Conservation (phyloP, 2,797 vertebrate genomes). For the Sternarchorhynchus goeldii region DNA sequence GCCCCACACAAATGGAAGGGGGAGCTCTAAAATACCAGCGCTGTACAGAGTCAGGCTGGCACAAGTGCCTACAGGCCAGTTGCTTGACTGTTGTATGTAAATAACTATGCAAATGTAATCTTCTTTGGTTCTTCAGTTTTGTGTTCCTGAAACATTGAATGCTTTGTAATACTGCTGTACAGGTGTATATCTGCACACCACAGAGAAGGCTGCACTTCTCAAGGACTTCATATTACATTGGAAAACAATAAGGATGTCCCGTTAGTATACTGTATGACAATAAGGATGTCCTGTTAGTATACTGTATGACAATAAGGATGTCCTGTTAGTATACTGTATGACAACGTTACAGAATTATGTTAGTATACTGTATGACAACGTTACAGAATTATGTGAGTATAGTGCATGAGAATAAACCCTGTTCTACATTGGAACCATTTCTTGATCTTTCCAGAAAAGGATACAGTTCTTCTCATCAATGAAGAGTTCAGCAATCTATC, state of each 20-base stretch:
- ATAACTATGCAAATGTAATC: neutral
- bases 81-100: neutral
- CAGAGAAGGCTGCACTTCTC: neutral
- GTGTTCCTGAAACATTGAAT: neutral
- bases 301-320: too few relatives aligned
- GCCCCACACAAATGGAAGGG: neutral
- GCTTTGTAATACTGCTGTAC: neutral
- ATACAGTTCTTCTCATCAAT: slow-evolving; percentile 83
- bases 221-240: too few relatives aligned
- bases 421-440: neutral
- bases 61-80: neutral
- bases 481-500: slow-evolving; percentile 82
- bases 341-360: too few relatives aligned
- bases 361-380: too few relatives aligned
- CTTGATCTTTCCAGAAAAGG: slow-evolving; percentile 63
- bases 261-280: too few relatives aligned
- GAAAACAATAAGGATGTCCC: too few relatives aligned
- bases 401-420: neutral
- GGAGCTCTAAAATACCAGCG: neutral
- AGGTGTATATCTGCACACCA: neutral
- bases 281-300: too few relatives aligned
- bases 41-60: neutral
- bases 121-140: too few relatives aligned
- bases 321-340: too few relatives aligned
- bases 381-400: too few relatives aligned